These are phyloP conservation scores for Peromyscus nudipes DNA, from an alignment of 2,797 vertebrate species.

Conservation along the genomic window DNA sequence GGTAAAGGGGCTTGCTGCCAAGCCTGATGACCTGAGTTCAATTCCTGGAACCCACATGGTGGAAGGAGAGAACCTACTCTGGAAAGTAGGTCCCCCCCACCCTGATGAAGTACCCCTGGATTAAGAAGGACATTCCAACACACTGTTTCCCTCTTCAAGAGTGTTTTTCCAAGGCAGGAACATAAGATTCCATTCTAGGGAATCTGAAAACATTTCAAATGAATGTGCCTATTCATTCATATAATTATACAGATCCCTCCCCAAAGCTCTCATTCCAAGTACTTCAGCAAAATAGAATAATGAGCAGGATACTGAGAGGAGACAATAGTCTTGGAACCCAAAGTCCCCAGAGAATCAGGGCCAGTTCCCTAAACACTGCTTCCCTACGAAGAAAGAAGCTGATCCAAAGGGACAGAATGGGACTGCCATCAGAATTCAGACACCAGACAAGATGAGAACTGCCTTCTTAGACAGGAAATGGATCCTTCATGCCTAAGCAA, in stretches of 20 bases:
- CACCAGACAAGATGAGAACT: not conserved
- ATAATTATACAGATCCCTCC: constrained; percentile 69
- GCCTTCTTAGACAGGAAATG: not conserved
- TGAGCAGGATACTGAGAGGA: constrained; percentile 46
- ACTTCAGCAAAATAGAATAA: constrained; percentile 72
- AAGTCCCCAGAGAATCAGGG: constrained; percentile 31
- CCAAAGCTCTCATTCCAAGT: constrained; percentile 68
- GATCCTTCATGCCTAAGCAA: not conserved
- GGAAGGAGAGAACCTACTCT: not conserved
- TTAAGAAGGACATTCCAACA: not conserved
- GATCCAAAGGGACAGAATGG: not conserved
- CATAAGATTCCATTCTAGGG: constrained; percentile 71
- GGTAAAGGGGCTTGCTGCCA: not conserved
- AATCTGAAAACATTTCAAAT: constrained; percentile 75
- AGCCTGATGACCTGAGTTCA: not conserved
- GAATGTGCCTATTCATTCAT: constrained; percentile 76
- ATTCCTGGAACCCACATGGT: not conserved
- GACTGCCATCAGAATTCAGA: not conserved
- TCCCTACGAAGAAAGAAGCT: not conserved
- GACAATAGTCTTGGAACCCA: constrained; percentile 50
- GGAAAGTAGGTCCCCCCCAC: too few relatives aligned
- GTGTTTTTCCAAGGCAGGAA: constrained; percentile 62
- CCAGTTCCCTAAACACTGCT: not conserved
- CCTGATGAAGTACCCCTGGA: not conserved
- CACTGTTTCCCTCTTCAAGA: constrained; percentile 14